Base-by-base conservation (phyloP, 1,140 invertebrate genomes). In the Ostrea edulis region DNA sequence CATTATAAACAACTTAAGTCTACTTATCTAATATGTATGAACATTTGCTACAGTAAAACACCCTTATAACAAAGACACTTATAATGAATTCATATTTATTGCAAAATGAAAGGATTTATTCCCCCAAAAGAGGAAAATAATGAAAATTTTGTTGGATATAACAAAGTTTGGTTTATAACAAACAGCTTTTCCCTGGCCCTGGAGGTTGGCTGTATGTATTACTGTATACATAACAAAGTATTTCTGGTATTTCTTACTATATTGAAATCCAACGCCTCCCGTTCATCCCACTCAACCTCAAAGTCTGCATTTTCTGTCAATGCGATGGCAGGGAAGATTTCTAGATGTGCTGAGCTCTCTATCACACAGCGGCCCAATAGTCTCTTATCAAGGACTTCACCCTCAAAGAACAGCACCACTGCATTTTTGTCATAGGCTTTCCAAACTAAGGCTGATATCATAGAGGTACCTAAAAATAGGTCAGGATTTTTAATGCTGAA, bases 231-330 rank as follows among this genome's bases (percentile, higher is more conserved):
- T 22, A 51, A 35, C 44, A 83, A 77, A 77, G 25, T 77, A 77
- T 77, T 22, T 77, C 82, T 83, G 35, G 25, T 77, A 77, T 77
- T 22, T 77, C 82, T 83, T 54, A 83, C 82, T 22, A 83, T 83
- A 22, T 53, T 54, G 52, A 83, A 83, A 22, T 83, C 82, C 82
- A 83, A 20, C 12, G n/a, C 11, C 44, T 83, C 82, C 20, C 52
- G 51, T 54, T 83, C 82, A 52, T 54, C n/a, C 82, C 82, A 83
- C 20, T 53, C 82, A 3, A 83, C 52, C 8, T 83, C 82, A 53
- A 54, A 52, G 4, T 14, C 52, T 4, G 22, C 11, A 53, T 53
- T 35, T 5, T 83, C 52, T 53, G 82, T 83, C 44, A 53, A 53
- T 14, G 82, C n/a, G 8, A 52, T 53, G 52, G 7, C 44, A 52